Percentiles rank a stretch among this genome's conserved stretches.
phyloP scores from a whole-genome alignment of 2,888 invertebrate genomes.

The Tetanocera ferruginea region DNA sequence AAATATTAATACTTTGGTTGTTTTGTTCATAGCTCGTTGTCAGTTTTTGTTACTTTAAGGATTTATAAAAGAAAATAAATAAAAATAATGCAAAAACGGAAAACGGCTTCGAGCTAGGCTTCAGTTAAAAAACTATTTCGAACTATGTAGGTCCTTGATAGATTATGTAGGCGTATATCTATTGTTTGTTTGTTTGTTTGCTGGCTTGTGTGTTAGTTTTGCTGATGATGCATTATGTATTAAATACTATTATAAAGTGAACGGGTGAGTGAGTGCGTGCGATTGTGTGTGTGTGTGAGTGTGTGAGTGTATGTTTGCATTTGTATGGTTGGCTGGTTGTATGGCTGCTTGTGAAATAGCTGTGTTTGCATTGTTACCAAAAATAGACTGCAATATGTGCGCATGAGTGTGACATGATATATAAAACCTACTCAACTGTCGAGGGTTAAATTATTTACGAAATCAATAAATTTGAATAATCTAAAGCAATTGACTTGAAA shows the following conservation, averaged over 20 bases:
- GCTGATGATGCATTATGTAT: too few species aligned
- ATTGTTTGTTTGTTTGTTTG: not conserved
- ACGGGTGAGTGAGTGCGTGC: too few species aligned
- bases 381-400: conserved; percentile 1
- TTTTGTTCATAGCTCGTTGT: conserved; percentile 7
- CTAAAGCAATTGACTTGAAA: conserved; percentile 8
- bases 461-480: conserved; percentile 25
- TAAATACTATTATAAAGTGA: too few species aligned
- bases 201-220: too few species aligned
- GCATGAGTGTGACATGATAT: not conserved
- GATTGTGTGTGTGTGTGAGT: not conserved
- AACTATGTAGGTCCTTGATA: not conserved
- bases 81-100: not conserved
- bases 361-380: not conserved
- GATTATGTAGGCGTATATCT: not conserved
- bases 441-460: conserved; percentile 5
- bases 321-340: not conserved
- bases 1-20: not conserved
- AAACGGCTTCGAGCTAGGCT: not conserved
- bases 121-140: not conserved
- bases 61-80: not conserved
- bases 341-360: too few species aligned
- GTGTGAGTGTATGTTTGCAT: conserved; percentile 16
- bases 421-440: not conserved
- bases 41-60: not conserved